Evolutionary conservation across 2,113 vertebrate genomes (phyloP).

Genomic region (Grammomys surdaster): DNA sequence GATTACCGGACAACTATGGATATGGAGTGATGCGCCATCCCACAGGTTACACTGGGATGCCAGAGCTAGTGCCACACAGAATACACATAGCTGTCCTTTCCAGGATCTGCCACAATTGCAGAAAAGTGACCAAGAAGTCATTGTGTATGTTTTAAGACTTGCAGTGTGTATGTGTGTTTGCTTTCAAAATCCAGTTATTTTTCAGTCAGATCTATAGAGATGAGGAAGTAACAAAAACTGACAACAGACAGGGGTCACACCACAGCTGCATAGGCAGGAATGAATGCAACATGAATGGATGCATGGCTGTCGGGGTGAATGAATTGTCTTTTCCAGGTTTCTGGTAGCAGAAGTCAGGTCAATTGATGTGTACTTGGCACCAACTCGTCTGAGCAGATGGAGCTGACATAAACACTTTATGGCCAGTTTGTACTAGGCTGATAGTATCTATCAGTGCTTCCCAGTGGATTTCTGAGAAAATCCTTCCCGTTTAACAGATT

Average conservation of each 20-base stretch:
- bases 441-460: background rate
- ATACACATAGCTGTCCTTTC: background rate
- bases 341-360: background rate
- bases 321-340: background rate
- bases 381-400: background rate
- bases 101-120: background rate
- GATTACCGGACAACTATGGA: background rate
- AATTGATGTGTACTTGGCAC: accelerated
- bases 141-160: background rate
- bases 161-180: background rate
- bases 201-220: background rate
- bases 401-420: background rate
- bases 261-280: background rate
- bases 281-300: background rate
- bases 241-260: background rate
- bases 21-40: background rate
- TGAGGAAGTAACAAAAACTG: background rate
- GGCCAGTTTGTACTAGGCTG: background rate
- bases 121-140: background rate
- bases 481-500: background rate
- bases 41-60: accelerated
- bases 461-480: background rate
- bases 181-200: background rate
- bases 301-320: background rate
- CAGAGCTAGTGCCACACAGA: background rate